These are phyloP conservation scores for Podiceps cristatus DNA, from an alignment of 2,113 vertebrate species.

Conservation along the genomic window DNA sequence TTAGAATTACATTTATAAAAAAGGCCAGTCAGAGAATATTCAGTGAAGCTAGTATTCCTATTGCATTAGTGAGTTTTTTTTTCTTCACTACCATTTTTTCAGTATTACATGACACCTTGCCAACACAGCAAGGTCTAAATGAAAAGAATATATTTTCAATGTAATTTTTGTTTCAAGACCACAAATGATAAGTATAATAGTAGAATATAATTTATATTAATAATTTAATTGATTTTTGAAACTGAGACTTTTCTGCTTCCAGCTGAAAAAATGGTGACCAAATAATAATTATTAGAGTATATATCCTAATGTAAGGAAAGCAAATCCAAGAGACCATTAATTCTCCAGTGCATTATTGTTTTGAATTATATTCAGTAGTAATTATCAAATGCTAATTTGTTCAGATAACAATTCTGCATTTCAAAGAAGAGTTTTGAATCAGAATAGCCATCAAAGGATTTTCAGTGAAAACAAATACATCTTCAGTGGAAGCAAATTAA, in stretches of 20 bases:
- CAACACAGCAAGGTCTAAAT: background rate
- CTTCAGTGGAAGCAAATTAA: background rate
- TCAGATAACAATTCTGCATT: background rate
- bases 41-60: background rate
- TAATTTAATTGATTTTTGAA: background rate
- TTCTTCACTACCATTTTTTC: background rate
- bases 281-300: background rate
- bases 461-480: background rate
- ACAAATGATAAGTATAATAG: background rate
- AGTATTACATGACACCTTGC: background rate
- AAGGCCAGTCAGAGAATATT: background rate
- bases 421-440: background rate
- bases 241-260: background rate
- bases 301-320: background rate
- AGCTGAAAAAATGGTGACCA: background rate
- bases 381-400: background rate
- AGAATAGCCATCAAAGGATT: background rate
- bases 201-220: background rate
- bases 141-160: background rate
- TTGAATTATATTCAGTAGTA: background rate
- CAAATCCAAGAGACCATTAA: background rate
- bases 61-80: background rate
- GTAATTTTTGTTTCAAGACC: background rate
- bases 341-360: background rate
- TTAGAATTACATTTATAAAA: background rate